Percentiles rank a stretch among this genome's conserved stretches.
Conservation (phyloP, 2,888 invertebrate species). For the Aleiodes leptofemur region DNA sequence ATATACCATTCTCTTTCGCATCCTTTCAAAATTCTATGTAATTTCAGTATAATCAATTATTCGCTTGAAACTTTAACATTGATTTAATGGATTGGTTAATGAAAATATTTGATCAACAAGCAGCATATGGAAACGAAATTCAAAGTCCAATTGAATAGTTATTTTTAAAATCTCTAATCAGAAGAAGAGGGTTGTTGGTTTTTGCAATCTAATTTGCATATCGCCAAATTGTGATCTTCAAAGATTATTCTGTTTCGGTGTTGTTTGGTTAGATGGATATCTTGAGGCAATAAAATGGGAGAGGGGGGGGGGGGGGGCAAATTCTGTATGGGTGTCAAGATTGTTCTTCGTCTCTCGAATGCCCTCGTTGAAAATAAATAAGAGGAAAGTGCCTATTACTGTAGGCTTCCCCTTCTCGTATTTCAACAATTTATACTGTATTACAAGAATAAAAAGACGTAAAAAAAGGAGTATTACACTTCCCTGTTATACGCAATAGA, state of each 20-base stretch:
- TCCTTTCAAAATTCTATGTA: too few relatives aligned
- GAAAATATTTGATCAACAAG: not conserved
- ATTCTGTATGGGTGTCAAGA: constrained; percentile 25
- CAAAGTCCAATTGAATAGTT: constrained; percentile 14
- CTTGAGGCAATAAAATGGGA: constrained; percentile 7
- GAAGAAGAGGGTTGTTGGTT: constrained; percentile 12
- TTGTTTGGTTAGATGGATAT: constrained; percentile 18
- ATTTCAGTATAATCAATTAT: too few relatives aligned
- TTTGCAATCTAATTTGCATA: constrained; percentile 28
- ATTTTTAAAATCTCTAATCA: constrained; percentile 9
- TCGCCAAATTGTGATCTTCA: constrained; percentile 25
- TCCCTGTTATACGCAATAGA: constrained; percentile 31
- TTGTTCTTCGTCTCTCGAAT: constrained; percentile 47
- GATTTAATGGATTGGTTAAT: not conserved
- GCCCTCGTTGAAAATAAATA: constrained; percentile 53
- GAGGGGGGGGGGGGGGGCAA: constrained; percentile 17
- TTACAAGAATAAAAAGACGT: not conserved
- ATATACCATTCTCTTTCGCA: too few relatives aligned
- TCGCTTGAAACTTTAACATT: not conserved
- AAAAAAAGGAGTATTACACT: constrained; percentile 13
- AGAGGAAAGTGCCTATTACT: constrained; percentile 56
- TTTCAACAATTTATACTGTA: constrained; percentile 29
- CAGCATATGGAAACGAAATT: not conserved
- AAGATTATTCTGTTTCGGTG: constrained; percentile 33
- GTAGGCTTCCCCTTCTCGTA: constrained; percentile 30